Percentiles rank a stretch among this genome's conserved stretches.
Conservation (phyloP, 2,113 vertebrate genomes). For the Oreochromis tanganicae region DNA sequence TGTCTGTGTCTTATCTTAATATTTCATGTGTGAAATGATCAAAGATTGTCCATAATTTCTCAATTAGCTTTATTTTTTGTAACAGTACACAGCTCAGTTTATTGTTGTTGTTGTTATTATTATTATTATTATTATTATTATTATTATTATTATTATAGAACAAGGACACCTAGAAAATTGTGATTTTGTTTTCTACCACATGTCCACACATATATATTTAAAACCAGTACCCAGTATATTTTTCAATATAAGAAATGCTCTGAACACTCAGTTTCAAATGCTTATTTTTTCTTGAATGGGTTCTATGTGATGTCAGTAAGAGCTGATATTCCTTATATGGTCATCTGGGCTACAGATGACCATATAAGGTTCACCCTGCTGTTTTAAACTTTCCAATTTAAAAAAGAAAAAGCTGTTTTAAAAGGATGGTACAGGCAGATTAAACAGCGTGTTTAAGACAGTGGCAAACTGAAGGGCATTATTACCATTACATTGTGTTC, state of each 20-base stretch:
- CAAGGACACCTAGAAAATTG: not conserved
- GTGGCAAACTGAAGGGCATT: not conserved
- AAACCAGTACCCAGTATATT: not conserved
- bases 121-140: rapidly evolving
- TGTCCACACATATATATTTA: not conserved
- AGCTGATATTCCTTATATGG: not conserved
- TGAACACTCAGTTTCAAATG: not conserved
- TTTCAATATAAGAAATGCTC: not conserved
- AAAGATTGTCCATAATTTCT: not conserved
- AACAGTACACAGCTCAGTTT: not conserved
- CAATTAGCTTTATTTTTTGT: not conserved
- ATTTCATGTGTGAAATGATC: not conserved
- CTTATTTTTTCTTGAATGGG: not conserved
- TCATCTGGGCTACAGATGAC: not conserved
- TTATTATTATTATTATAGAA: rapidly evolving
- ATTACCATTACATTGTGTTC: not conserved
- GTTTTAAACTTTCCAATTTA: not conserved
- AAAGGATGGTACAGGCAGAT: not conserved
- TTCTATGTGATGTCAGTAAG: not conserved
- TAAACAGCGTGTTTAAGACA: not conserved
- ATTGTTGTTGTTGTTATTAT: not conserved
- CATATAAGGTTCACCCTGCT: not conserved
- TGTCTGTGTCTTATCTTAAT: not conserved
- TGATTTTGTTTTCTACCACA: not conserved
- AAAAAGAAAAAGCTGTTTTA: not conserved